Evolutionary conservation across 2,113 vertebrate species (phyloP).

Genomic region (Mus musculus): DNA sequence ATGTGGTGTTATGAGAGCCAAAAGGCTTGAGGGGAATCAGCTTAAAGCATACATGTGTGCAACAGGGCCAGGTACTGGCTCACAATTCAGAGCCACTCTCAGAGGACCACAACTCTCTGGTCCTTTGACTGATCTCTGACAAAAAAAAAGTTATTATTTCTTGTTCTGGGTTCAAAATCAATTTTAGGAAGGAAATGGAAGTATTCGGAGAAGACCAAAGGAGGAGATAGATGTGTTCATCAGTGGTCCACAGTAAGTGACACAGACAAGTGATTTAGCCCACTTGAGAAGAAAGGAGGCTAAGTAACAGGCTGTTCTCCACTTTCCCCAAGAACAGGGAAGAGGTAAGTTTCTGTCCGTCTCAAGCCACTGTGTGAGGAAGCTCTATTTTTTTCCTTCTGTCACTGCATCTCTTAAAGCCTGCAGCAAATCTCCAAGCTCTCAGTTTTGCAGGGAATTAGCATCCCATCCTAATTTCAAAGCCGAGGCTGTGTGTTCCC

Average conservation of each 20-base stretch:
- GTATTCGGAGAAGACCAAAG: background rate
- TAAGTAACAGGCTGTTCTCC: background rate
- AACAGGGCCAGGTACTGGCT: background rate
- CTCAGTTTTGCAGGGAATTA: background rate
- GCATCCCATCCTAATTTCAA: background rate
- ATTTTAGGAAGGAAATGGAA: background rate
- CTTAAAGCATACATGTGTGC: background rate
- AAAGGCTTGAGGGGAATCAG: background rate
- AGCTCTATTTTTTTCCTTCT: background rate
- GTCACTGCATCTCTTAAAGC: background rate
- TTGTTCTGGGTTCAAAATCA: background rate
- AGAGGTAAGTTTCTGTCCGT: background rate
- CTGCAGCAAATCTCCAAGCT: background rate
- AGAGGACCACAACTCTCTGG: background rate
- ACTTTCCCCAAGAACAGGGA: background rate
- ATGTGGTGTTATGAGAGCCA: background rate
- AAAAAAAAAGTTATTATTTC: background rate
- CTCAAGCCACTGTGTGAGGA: background rate
- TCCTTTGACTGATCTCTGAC: background rate
- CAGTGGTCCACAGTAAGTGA: background rate
- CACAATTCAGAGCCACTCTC: accelerated
- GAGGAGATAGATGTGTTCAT: background rate
- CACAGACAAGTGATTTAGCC: background rate
- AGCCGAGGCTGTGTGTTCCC: background rate
- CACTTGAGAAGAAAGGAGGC: background rate